phyloP scores from a whole-genome alignment of 1,140 invertebrate genomes.

The Brachionus paranguensis region DNA sequence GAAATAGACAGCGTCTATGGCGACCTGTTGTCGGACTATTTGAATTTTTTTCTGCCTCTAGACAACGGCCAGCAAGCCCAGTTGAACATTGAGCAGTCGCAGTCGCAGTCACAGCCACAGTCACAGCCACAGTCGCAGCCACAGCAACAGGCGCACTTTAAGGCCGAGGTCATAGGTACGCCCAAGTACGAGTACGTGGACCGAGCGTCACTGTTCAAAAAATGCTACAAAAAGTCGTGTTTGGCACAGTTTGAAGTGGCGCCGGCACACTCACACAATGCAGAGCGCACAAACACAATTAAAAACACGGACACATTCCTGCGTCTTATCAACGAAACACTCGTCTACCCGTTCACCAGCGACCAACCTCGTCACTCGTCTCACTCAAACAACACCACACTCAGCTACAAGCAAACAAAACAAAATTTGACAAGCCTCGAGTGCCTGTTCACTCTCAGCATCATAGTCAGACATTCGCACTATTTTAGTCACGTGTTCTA shows the following conservation, averaged over 20 bases:
- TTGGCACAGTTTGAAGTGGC: not conserved
- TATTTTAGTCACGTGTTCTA: not conserved
- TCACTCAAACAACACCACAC: not conserved
- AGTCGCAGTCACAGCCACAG: not conserved
- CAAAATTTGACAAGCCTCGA: not conserved
- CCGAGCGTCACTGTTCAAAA: not conserved
- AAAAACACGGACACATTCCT: not conserved
- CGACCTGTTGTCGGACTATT: not conserved
- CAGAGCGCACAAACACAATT: not conserved
- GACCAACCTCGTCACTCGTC: not conserved
- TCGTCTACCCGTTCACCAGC: not conserved
- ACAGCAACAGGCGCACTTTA: not conserved
- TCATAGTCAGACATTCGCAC: constrained; percentile 6
- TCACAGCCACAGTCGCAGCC: not conserved
- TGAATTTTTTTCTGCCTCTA: constrained; percentile 19
- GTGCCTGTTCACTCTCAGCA: not conserved
- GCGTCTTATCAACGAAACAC: not conserved
- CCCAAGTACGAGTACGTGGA: not conserved
- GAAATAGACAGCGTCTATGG: constrained; percentile 19
- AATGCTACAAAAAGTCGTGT: not conserved
- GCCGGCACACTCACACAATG: not conserved
- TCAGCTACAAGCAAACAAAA: not conserved
- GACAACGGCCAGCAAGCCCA: not conserved
- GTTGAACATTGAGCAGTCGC: not conserved
- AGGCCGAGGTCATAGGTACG: not conserved